Conservation (phyloP, 2,113 vertebrate species). For the Geococcyx californianus region DNA sequence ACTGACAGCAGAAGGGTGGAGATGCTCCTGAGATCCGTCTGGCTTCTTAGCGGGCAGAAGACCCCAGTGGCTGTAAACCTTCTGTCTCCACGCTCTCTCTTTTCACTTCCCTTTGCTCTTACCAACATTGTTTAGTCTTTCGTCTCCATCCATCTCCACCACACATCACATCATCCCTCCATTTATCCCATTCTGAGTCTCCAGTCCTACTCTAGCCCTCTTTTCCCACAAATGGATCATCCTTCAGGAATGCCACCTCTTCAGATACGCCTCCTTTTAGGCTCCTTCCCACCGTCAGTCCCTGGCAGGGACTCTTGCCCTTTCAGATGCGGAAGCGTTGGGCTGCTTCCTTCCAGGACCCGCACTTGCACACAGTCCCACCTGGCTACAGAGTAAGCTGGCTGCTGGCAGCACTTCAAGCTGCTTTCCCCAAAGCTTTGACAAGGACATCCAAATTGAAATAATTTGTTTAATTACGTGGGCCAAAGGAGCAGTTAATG, state of each 20-base stretch:
- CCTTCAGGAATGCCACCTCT: not conserved
- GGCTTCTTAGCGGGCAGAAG: not conserved
- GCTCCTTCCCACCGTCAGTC: not conserved
- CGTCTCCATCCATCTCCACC: not conserved
- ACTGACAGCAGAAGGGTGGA: not conserved
- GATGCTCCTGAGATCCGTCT: not conserved
- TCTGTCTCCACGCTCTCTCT: not conserved
- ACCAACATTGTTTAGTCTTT: not conserved
- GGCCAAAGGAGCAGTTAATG: not conserved
- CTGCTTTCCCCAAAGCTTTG: not conserved
- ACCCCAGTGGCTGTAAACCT: not conserved
- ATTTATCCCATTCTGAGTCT: not conserved
- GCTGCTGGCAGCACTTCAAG: not conserved
- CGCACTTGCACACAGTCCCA: not conserved
- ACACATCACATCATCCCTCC: rapidly evolving
- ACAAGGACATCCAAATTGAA: not conserved
- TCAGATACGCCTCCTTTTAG: not conserved
- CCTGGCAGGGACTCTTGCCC: not conserved
- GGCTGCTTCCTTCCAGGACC: not conserved
- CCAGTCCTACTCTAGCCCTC: not conserved
- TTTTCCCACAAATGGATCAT: rapidly evolving
- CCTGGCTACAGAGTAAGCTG: not conserved
- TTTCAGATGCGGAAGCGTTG: not conserved
- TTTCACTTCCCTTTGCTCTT: not conserved
- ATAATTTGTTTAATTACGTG: not conserved